Base-by-base conservation (phyloP, 2,888 invertebrate genomes). In the Heliothis peltigera region DNA sequence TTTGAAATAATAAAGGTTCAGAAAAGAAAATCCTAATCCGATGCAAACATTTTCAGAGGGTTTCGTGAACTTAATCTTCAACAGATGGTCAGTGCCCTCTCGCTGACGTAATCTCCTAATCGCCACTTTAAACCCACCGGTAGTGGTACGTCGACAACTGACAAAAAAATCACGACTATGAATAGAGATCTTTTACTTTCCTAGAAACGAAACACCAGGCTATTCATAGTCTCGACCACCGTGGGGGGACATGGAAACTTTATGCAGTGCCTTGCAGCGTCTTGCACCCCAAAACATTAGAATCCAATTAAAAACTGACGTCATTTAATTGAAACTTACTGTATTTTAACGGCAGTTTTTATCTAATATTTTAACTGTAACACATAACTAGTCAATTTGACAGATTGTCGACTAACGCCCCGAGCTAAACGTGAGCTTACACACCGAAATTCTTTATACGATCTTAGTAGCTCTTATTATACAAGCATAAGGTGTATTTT, bases 351-450 rank as follows among this genome's bases (percentile, higher is more conserved):
- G 46, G 17, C 10, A 44, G 22, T 77, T 72, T 65, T 72, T 59
- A 44, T 56, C 21, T 15, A 7, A 57, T 46, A 59, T 56, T n/a
- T 48, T 73, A 72, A 72, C 72, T 65, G 66, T 73, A 56, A 57
- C 58, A 51, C 46, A 56, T 48, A 62, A 21, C 21, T 80, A 75
- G 81, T 81, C 61, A 64, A 67, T 83, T 83, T 89, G 88, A 89
- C 87, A 80, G 85, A 88, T 88, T 84, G 80, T 76, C 77, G 75
- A 81, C 58, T 52, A 70, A 75, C 70, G 82, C 84, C 84, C 75
- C 70, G 59, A 80, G 84, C 84, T 70, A 82, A 80, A 82, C 79
- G 75, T 79, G 77, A 81, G 64, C 64, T 66, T 61, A 65, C 59
- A 71, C 72, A 74, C 35, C 18, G 35, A 48, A 53, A 52, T 7